Evolutionary conservation across 2,797 vertebrate species (phyloP).

Genomic region (Mormyrus proboscirostris): DNA sequence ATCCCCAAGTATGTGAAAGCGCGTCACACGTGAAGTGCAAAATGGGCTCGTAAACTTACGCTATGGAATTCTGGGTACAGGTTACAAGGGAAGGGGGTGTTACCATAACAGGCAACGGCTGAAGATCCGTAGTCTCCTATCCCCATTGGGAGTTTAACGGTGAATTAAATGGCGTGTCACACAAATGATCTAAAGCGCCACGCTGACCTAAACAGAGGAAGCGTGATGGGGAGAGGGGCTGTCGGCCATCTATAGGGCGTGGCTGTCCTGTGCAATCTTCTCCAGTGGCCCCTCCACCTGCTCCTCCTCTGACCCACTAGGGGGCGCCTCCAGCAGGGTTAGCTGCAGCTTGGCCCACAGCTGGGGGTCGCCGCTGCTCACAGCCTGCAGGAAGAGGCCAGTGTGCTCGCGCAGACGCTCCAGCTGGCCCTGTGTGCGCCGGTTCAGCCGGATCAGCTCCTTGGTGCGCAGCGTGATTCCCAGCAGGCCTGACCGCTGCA

Average conservation of each 20-base stretch:
- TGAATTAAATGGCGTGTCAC: neutral
- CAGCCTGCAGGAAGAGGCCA: conserved; percentile 74
- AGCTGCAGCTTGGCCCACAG: conserved; percentile 79
- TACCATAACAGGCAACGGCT: neutral
- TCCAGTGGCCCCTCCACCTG: conserved; percentile 9
- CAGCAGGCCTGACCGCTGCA: conserved; percentile 76
- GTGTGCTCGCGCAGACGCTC: conserved; percentile 80
- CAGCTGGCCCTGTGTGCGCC: conserved; percentile 76
- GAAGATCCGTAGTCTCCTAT: neutral
- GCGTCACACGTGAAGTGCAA: neutral
- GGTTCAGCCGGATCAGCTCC: conserved; percentile 85
- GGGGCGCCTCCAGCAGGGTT: conserved; percentile 53
- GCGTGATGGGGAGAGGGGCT: neutral
- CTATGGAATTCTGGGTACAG: neutral
- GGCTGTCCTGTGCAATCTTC: conserved; percentile 28
- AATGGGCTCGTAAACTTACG: neutral
- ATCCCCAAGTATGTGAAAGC: neutral
- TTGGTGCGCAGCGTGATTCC: conserved; percentile 87
- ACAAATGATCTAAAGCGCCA: neutral
- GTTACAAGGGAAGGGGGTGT: neutral
- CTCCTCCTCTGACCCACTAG: neutral
- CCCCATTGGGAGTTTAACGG: neutral
- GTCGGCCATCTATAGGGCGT: neutral
- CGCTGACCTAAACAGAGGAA: neutral
- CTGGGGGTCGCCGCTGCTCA: conserved; percentile 71